These are phyloP conservation scores for Rhagonycha fulva DNA, from an alignment of 2,888 invertebrate species.

Conservation along the genomic window DNA sequence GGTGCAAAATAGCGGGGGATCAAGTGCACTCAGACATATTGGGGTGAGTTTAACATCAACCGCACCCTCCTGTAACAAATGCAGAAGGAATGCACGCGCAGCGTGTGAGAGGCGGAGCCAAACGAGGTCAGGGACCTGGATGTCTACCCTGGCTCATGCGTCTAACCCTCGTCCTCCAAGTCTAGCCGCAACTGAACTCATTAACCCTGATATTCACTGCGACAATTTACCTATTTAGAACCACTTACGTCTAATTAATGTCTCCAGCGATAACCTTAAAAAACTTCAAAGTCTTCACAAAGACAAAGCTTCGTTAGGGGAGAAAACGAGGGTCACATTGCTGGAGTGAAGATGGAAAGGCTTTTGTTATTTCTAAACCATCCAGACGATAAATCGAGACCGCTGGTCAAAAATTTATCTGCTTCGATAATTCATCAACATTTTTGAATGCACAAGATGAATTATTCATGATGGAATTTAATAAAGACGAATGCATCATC, in stretches of 20 bases:
- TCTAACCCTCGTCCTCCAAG: constrained; percentile 52
- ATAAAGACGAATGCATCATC: neutral
- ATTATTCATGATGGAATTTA: neutral
- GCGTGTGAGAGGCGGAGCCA: constrained; percentile 55
- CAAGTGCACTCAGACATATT: constrained; percentile 36
- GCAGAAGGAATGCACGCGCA: constrained; percentile 51
- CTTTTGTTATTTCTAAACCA: neutral
- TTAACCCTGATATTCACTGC: constrained; percentile 35
- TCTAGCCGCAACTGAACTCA: constrained; percentile 35
- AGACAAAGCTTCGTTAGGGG: neutral
- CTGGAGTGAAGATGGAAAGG: neutral
- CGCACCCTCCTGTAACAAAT: constrained; percentile 51
- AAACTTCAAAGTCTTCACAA: neutral
- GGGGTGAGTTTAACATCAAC: constrained; percentile 37
- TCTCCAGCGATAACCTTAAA: neutral
- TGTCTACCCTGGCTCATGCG: constrained; percentile 57
- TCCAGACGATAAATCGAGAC: neutral
- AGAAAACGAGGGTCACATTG: neutral
- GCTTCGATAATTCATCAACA: neutral
- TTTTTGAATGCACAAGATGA: neutral
- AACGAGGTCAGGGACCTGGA: constrained; percentile 63
- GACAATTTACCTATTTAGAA: constrained; percentile 33
- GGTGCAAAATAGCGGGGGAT: constrained; percentile 35
- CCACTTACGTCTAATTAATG: constrained; percentile 17
- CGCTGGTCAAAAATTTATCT: too few species aligned